These are phyloP conservation scores for Tichodroma muraria DNA, from an alignment of 2,113 vertebrate species.

Conservation along the genomic window DNA sequence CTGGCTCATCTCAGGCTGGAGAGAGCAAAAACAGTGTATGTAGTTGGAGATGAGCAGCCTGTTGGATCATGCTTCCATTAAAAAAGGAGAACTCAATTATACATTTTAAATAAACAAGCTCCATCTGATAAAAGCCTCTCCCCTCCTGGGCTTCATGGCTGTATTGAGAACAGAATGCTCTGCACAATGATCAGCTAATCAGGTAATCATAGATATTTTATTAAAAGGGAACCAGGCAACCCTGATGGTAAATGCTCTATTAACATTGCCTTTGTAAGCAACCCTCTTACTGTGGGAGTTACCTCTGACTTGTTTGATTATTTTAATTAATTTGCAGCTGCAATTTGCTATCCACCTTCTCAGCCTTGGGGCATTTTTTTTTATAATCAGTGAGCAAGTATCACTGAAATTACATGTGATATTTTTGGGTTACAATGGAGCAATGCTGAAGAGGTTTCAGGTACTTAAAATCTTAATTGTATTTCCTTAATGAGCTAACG, in stretches of 20 bases:
- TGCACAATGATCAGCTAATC: conserved; percentile 18
- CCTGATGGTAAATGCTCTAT: not conserved
- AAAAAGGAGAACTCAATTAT: not conserved
- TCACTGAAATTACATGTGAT: not conserved
- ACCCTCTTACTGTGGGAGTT: conserved; percentile 4
- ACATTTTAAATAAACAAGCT: conserved; percentile 21
- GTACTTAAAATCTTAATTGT: not conserved
- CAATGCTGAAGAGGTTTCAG: not conserved
- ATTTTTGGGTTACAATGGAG: not conserved
- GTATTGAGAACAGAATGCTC: not conserved
- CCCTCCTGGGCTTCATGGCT: not conserved
- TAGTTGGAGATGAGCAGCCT: not conserved
- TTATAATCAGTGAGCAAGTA: not conserved
- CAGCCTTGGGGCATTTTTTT: not conserved
- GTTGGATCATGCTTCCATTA: not conserved
- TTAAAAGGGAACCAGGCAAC: conserved; percentile 8
- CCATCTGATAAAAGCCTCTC: not conserved
- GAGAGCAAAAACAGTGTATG: not conserved
- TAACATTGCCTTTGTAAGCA: conserved; percentile 9
- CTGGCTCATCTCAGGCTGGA: not conserved
- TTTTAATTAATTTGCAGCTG: conserved; percentile 56
- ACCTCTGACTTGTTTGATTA: conserved; percentile 9
- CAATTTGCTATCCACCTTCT: conserved; percentile 22
- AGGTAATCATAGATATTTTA: conserved; percentile 29
- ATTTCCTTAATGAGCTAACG: conserved; percentile 20